Evolutionary conservation across 2,888 invertebrate species (phyloP).

Genomic region (Leptopilina syphax): DNA sequence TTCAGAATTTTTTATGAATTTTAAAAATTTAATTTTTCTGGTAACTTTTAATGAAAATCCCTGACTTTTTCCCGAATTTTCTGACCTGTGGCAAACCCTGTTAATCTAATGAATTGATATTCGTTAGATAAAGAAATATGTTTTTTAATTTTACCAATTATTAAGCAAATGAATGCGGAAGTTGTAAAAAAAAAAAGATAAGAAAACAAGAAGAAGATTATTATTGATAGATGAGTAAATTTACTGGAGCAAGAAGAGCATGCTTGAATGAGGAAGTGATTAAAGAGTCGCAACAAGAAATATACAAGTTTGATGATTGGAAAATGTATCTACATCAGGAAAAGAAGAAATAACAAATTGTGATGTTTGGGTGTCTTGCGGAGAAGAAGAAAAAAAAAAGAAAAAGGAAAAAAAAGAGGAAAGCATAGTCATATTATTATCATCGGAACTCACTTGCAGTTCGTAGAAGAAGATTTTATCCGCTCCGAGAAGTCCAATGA

Average conservation of each 20-base stretch:
- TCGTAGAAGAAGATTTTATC: conserved; percentile 95
- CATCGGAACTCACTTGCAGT: conserved; percentile 79
- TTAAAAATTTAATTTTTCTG: no score
- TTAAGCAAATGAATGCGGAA: background rate
- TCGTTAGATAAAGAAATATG: no score
- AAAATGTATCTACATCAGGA: background rate
- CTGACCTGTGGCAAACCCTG: no score
- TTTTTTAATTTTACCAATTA: background rate
- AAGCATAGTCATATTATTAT: background rate
- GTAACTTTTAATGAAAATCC: no score
- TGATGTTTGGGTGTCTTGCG: background rate
- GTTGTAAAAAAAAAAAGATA: background rate
- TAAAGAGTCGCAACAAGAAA: conserved; percentile 7
- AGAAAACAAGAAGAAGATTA: background rate
- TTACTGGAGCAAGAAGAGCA: background rate
- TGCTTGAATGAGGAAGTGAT: conserved; percentile 4
- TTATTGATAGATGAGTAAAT: conserved; percentile 2
- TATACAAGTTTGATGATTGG: conserved; percentile 10
- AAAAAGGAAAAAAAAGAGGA: background rate
- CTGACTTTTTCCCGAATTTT: no score
- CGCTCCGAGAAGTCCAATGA: conserved; percentile 90
- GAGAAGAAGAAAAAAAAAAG: background rate
- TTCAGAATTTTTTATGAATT: no score
- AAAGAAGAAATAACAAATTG: no score
- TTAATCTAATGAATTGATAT: no score